Percentiles rank a stretch among this genome's conserved stretches.
Conservation (phyloP, 1,140 invertebrate species). For the Leguminivora glycinivorella region DNA sequence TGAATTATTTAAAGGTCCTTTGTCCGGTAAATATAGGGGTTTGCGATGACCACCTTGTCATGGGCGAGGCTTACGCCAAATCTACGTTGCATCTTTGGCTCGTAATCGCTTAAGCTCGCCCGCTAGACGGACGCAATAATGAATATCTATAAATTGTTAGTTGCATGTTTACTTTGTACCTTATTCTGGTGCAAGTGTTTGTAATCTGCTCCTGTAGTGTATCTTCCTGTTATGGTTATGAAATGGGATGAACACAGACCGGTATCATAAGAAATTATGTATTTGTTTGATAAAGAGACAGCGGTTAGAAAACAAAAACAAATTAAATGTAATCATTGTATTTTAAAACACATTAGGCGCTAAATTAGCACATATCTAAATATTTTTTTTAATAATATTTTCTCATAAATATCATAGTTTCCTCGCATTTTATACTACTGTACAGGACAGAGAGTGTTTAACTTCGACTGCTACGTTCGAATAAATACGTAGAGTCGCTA, state of each 20-base stretch:
- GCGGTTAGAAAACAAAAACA: too few species aligned
- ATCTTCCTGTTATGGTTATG: too few species aligned
- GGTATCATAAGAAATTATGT: too few species aligned
- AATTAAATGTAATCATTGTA: too few species aligned
- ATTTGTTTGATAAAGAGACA: too few species aligned
- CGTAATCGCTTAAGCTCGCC: slow-evolving; percentile 68
- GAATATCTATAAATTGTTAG: slow-evolving; percentile 58
- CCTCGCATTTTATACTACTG: background rate
- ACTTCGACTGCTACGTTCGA: background rate
- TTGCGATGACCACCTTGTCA: slow-evolving; percentile 76
- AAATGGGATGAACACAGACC: too few species aligned
- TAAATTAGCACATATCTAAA: too few species aligned
- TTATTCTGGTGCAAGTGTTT: too few species aligned
- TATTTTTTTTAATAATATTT: too few species aligned
- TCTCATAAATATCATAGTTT: too few species aligned
- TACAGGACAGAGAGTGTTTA: background rate
- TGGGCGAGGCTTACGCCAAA: slow-evolving; percentile 66
- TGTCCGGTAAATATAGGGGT: slow-evolving; percentile 68
- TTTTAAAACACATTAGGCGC: too few species aligned
- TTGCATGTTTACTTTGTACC: slow-evolving; percentile 39
- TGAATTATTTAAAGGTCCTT: slow-evolving; percentile 75
- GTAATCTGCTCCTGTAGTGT: too few species aligned
- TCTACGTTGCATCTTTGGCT: slow-evolving; percentile 71
- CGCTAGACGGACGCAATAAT: slow-evolving; percentile 63
- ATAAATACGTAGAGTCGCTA: background rate